Conservation (phyloP, 2,888 invertebrate species). For the Meliscaeva auricollis region DNA sequence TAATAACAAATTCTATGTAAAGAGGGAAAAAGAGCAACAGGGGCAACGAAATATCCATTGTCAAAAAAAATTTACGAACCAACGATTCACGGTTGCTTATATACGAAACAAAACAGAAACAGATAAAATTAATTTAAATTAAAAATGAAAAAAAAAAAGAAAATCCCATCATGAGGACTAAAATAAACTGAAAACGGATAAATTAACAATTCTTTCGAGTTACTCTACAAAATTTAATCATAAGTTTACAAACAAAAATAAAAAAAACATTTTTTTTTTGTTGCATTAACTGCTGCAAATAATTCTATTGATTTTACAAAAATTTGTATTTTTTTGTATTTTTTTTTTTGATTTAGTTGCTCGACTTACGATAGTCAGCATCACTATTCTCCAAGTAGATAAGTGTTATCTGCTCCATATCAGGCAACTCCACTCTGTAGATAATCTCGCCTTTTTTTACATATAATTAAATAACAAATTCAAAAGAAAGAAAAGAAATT, state of each 20-base stretch:
- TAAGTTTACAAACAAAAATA: constrained; percentile 54
- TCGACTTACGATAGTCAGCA: constrained; percentile 85
- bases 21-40: constrained; percentile 70
- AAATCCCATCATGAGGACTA: constrained; percentile 40
- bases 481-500: constrained; percentile 76
- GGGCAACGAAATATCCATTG: constrained; percentile 75
- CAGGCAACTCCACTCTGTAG: constrained; percentile 96
- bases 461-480: constrained; percentile 76
- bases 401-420: constrained; percentile 97
- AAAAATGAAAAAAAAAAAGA: constrained; percentile 38
- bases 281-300: constrained; percentile 70
- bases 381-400: constrained; percentile 94
- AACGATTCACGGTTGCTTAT: constrained; percentile 73
- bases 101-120: constrained; percentile 72
- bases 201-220: constrained; percentile 50
- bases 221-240: constrained; percentile 71
- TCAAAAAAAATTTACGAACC: constrained; percentile 71
- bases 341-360: constrained; percentile 80
- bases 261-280: constrained; percentile 41
- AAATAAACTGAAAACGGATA: constrained; percentile 30
- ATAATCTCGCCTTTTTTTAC: constrained; percentile 91
- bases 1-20: constrained; percentile 53
- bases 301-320: constrained; percentile 64
- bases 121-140: constrained; percentile 44
- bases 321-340: constrained; percentile 74